phyloP scores from a whole-genome alignment of 2,113 vertebrate genomes.

The Callipepla californica region DNA sequence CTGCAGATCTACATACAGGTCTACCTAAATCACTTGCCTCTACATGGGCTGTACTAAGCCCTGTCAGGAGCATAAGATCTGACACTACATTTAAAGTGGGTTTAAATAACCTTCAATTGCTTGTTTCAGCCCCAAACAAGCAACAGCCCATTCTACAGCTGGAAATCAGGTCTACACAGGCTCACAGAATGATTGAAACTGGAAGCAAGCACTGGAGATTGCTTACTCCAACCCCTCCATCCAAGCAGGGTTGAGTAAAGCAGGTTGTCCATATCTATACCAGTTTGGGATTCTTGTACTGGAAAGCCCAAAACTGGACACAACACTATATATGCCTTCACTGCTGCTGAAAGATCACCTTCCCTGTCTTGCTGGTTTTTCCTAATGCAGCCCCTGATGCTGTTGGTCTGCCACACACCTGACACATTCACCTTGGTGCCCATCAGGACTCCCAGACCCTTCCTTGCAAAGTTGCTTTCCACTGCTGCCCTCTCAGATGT shows the following conservation, averaged over 20 bases:
- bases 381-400: background rate
- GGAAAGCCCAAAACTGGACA: fast-evolving
- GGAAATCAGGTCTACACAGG: background rate
- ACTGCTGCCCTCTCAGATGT: background rate
- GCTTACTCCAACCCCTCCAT: background rate
- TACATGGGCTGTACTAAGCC: background rate
- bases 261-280: background rate
- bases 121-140: background rate
- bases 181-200: background rate
- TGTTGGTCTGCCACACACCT: background rate
- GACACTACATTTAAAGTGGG: background rate
- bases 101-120: background rate
- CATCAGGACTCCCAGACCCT: background rate
- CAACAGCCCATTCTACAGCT: background rate
- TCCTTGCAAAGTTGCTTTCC: background rate
- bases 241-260: background rate
- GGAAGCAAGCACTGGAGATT: background rate
- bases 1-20: background rate
- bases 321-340: background rate
- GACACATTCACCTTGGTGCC: background rate
- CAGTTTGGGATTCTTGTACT: background rate
- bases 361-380: background rate
- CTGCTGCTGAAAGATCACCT: background rate
- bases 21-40: background rate
- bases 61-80: background rate